phyloP scores from a whole-genome alignment of 2,797 vertebrate genomes.

The Lophius americanus region DNA sequence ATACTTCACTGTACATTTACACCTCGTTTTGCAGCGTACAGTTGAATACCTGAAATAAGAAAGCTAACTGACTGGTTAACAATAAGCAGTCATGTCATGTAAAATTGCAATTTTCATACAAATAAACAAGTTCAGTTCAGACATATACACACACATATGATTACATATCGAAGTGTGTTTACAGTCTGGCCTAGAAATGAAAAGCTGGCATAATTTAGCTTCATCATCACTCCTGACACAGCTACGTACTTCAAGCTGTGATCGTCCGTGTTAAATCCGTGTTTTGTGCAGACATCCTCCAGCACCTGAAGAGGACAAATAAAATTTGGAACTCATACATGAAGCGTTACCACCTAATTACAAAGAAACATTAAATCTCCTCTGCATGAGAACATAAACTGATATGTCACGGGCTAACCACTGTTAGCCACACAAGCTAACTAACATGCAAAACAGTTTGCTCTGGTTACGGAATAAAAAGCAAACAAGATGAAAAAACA shows the following conservation, averaged over 20 bases:
- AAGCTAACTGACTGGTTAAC: not conserved
- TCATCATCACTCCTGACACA: not conserved
- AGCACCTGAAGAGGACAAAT: slow-evolving; percentile 81
- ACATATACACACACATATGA: not conserved
- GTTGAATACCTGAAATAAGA: too few species aligned
- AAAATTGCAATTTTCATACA: not conserved
- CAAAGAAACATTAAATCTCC: accelerated
- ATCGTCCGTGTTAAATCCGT: slow-evolving; percentile 88
- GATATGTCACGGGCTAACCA: slow-evolving; percentile 75
- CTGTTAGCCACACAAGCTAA: slow-evolving; percentile 68
- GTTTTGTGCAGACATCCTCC: slow-evolving; percentile 92
- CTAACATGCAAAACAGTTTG: not conserved
- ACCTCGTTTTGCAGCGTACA: too few species aligned
- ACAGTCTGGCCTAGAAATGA: not conserved
- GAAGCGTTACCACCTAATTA: accelerated
- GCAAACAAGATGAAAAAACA: not conserved
- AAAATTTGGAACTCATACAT: not conserved
- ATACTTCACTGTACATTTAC: too few species aligned
- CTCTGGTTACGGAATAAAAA: not conserved
- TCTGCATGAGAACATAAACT: slow-evolving; percentile 45
- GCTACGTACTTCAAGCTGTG: slow-evolving; percentile 85
- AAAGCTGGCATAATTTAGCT: not conserved
- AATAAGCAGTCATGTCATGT: not conserved
- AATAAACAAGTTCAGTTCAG: not conserved
- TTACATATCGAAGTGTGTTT: not conserved